Evolutionary conservation across 2,888 invertebrate genomes (phyloP), one percentile per base, ranked within the genome.

Genomic region (Acanthosoma haemorrhoidale): DNA sequence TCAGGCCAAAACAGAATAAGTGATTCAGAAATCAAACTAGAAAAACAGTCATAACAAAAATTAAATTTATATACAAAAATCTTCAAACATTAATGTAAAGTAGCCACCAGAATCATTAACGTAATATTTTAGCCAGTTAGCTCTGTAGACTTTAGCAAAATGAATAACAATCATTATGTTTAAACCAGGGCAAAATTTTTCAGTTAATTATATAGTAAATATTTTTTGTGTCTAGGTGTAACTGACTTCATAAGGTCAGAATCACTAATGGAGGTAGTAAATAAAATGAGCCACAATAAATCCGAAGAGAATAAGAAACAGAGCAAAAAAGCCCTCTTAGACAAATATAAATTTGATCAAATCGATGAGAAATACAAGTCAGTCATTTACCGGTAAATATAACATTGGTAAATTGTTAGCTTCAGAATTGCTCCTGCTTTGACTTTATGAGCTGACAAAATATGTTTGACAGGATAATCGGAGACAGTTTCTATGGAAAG

Each of bases 401-500:
- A 36, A 34, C 3, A 60, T 34, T 2, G 9, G 1, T 60, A 6
- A 11, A 60, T 13, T 2, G 13, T 15, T 60, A 9, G n/a, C 1
- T 13, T 13, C 1, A 38, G 4, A n/a, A 15, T 11, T 25, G n/a
- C 38, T 63, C 6, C 2, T n/a, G 3, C 15, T 60, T 32, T 31
- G 31, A 21, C 13, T 6, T 2, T 21, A 39, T 6, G 43, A 34
- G 21, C n/a, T 36, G 4, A 59, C 25, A 43, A 15, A n/a, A 25
- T 41, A 18, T 15, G 15, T 29, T 57, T 81, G 80, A 32, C 79
- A 92, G 92, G 70, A 92, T 93, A 81, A 88, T 94, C 72, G 88
- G 90, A 0, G 86, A 88, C 4, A 93, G 93, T 78, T 94, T 94
- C 81, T 90, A 90, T 79, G 86, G 86, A 77, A 94, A 93, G 80